Conservation (phyloP, 2,888 invertebrate genomes). For the Dynastes maya region DNA sequence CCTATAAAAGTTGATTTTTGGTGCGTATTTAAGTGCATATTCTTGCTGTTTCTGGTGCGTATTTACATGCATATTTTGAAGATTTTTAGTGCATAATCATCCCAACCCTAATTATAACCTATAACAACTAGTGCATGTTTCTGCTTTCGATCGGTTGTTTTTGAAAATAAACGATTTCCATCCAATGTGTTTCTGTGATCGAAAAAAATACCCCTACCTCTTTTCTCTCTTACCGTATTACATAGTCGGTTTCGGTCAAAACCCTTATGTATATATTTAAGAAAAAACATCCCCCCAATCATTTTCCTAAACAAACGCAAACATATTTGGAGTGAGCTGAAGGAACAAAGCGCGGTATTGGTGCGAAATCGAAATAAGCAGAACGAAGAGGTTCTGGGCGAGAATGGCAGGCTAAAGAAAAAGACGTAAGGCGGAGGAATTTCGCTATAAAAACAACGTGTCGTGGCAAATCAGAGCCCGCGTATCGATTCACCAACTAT, state of each 20-base stretch:
- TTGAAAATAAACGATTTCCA: background rate
- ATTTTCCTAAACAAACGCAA: conserved; percentile 41
- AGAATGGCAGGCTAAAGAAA: conserved; percentile 14
- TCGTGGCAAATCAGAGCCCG: conserved; percentile 38
- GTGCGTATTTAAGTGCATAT: too few relatives aligned
- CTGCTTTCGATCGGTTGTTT: too few relatives aligned
- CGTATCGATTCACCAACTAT: conserved; percentile 40
- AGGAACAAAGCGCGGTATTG: conserved; percentile 7
- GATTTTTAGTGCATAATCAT: too few relatives aligned
- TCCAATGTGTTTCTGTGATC: background rate
- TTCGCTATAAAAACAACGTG: conserved; percentile 43
- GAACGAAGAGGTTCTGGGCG: conserved; percentile 7
- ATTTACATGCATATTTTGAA: too few relatives aligned
- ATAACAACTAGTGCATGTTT: too few relatives aligned
- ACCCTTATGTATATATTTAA: conserved; percentile 27
- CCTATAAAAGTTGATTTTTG: too few relatives aligned
- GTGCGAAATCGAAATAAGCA: conserved; percentile 22
- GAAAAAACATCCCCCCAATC: conserved; percentile 27
- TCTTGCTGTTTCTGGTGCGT: too few relatives aligned
- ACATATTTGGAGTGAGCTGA: conserved; percentile 36
- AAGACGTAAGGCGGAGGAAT: conserved; percentile 39
- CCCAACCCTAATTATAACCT: too few relatives aligned
- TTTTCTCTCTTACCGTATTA: background rate
- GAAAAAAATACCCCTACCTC: conserved; percentile 9
- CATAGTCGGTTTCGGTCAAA: conserved; percentile 11